Percentiles rank a stretch among this genome's conserved stretches.
Conservation (phyloP, 2,888 invertebrate genomes). For the Ryuthela nishihirai region DNA sequence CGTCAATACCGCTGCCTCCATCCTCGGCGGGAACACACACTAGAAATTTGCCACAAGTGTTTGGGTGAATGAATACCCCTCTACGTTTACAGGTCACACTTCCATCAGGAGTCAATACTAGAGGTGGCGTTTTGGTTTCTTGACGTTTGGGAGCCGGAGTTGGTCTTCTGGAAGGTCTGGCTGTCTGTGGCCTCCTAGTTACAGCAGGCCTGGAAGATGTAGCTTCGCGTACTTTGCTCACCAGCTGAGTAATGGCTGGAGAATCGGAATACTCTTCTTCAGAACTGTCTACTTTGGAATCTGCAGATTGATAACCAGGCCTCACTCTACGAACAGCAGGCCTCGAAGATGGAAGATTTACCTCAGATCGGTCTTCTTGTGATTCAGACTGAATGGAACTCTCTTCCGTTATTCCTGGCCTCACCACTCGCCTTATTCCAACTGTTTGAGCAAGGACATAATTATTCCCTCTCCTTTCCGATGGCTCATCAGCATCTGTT, state of each 20-base stretch:
- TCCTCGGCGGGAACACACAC: constrained; percentile 63
- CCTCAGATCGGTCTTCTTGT: constrained; percentile 2
- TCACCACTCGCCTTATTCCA: constrained; percentile 13
- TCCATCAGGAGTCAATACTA: constrained; percentile 54
- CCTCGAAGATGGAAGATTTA: not conserved
- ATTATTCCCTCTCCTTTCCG: constrained; percentile 6
- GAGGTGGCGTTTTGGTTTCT: constrained; percentile 13
- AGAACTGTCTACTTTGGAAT: no score
- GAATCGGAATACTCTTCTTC: no score
- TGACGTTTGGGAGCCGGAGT: not conserved
- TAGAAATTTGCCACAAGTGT: constrained; percentile 85
- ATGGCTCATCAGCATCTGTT: not conserved
- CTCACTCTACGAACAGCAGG: constrained; percentile 4
- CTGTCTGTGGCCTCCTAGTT: constrained; percentile 22
- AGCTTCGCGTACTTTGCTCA: not conserved
- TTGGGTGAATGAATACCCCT: constrained; percentile 87
- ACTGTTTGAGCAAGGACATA: constrained; percentile 27
- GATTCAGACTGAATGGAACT: no score
- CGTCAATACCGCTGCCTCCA: constrained; percentile 30
- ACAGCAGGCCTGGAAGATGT: not conserved
- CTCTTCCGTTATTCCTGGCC: constrained; percentile 20
- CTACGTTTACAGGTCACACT: constrained; percentile 79
- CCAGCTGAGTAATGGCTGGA: no score
- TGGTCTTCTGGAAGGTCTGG: constrained; percentile 21
- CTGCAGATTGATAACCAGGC: no score